Conservation (phyloP, 2,797 vertebrate species). For the Pangasius krempfi region DNA sequence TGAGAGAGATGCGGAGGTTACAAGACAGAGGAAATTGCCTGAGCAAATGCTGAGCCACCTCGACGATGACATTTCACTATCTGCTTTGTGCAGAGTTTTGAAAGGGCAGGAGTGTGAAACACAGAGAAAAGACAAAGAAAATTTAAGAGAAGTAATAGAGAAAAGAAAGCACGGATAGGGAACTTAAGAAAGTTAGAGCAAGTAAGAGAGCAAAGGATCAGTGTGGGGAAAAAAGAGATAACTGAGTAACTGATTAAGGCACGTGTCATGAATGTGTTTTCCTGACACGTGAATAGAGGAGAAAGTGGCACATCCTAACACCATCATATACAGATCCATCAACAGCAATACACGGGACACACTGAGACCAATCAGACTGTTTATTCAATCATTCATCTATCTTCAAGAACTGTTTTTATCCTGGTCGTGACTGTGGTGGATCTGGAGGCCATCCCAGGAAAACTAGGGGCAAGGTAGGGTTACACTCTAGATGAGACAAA, state of each 20-base stretch:
- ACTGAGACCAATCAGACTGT: neutral
- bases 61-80: constrained; percentile 47
- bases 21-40: constrained; percentile 49
- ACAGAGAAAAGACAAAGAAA: constrained; percentile 30
- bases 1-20: constrained; percentile 35
- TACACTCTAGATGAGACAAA: neutral
- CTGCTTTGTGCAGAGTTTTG: constrained; percentile 35
- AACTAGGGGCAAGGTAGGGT: neutral
- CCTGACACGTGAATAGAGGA: constrained; percentile 46
- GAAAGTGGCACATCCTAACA: constrained; percentile 25
- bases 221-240: neutral
- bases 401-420: neutral
- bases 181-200: constrained; percentile 7
- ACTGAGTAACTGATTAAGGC: constrained; percentile 55
- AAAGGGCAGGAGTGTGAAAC: constrained; percentile 34
- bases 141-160: constrained; percentile 23
- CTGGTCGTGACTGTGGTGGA: neutral
- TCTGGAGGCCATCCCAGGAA: neutral
- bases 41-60: constrained; percentile 46
- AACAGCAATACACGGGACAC: neutral
- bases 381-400: neutral
- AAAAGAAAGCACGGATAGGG: constrained; percentile 24
- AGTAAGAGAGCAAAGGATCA: neutral
- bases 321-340: constrained; percentile 4
- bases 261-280: constrained; percentile 48